A percentile compares a stretch with the other conserved stretches of the same genome.
Evolutionary conservation across 1,140 invertebrate genomes (phyloP).

Genomic region (Papilio xuthus): DNA sequence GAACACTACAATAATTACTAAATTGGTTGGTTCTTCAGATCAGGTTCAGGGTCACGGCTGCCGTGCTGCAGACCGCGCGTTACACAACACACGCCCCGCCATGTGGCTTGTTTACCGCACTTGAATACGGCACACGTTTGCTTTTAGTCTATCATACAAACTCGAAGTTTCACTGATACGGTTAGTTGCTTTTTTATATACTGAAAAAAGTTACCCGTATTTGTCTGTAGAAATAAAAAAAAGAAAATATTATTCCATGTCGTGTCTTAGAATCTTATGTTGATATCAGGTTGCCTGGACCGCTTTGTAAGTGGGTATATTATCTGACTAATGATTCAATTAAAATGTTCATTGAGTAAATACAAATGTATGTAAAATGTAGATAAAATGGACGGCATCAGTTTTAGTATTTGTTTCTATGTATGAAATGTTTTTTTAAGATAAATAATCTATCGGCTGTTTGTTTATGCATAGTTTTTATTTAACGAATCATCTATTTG

Average conservation of each 20-base stretch:
- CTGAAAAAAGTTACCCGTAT: background rate
- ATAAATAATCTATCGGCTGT: background rate
- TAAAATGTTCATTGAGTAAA: background rate
- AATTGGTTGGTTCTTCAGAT: slow-evolving; percentile 44
- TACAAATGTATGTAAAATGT: background rate
- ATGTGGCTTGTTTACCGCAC: slow-evolving; percentile 66
- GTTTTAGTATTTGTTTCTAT: background rate
- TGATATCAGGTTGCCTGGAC: background rate
- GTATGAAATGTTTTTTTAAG: background rate
- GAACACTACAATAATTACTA: slow-evolving; percentile 38
- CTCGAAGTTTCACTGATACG: background rate
- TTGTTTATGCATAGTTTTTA: background rate
- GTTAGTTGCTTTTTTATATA: background rate
- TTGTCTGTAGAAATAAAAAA: too few species aligned
- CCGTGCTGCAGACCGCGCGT: slow-evolving; percentile 38
- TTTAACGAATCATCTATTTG: background rate
- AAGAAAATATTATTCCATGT: too few species aligned
- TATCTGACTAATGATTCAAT: background rate
- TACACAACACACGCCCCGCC: slow-evolving; percentile 56
- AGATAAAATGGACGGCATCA: background rate
- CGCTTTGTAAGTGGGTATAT: background rate
- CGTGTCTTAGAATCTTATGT: background rate
- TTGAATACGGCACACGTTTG: slow-evolving; percentile 51
- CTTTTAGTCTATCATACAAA: background rate
- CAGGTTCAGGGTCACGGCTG: slow-evolving; percentile 61